Base-by-base conservation (phyloP, 2,888 invertebrate genomes). In the Brenthis daphne region DNA sequence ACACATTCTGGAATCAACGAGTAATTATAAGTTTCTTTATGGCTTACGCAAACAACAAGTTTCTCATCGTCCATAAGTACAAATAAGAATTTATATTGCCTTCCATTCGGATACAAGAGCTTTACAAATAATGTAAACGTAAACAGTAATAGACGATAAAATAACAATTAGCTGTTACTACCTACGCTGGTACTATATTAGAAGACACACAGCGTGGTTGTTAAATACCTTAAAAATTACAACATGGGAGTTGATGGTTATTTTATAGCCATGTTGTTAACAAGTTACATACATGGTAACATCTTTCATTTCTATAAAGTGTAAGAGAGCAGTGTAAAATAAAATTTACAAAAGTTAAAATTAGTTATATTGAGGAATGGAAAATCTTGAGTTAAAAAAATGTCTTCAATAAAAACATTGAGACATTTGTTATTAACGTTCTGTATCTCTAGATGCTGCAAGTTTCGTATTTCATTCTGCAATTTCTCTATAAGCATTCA, bases 1-100 rank as follows among this genome's bases (percentile, higher is more conserved):
- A 73, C 73, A 71, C 71, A 66, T 65, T 69, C 37, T 60, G 61
- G 60, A 57, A 66, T 63, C 63, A 65, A 63, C 37, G 51, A 33
- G 60, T 61, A 65, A 65, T 69, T 69, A 69, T 56, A 63, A 63
- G 55, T 63, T 63, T 56, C 43, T 61, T 43, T 67, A 50, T 63
- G 50, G 11, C 60, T 55, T 67, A 55, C 55, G 55, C 60, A 53
- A 55, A 67, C 61, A 50, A 67, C 50, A 43, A 54, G 53, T 66
- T 63, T 57, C 50, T 61, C 57, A 43, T 50, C 55, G 50, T 13
- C 24, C 33, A 67, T 55, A 67, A 55, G 48, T 48, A 60, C 48
- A 29, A 63, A 50, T 58, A 43, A 67, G 43, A 56, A 61, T 67
- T 60, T 51, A 67, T 67, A 56, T 51, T 20, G 6, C 43, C 53